Evolutionary conservation across 2,113 vertebrate genomes (phyloP), one percentile per base, ranked within the genome.

Genomic region (Chloropsis cyanopogon): DNA sequence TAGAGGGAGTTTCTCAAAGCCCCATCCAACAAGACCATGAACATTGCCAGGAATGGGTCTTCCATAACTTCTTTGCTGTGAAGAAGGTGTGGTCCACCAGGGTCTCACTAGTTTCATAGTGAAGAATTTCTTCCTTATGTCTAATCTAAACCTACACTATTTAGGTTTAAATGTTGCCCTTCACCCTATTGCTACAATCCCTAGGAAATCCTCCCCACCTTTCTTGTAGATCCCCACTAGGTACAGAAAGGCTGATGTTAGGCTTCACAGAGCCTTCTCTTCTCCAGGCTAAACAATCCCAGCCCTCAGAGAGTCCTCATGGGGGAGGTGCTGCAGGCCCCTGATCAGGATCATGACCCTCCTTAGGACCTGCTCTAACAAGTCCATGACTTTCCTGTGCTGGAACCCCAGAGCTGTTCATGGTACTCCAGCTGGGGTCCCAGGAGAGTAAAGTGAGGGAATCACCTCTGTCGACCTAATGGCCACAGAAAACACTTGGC

Each of bases 401-500:
- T 84, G 68, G 41, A 37, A 42, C 9, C 28, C 20, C 1, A 0
- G 17, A 26, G 6, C 41, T 73, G 24, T 14, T 61, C 8, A 12
- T 20, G 39, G 28, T 8, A 8, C 11, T 82, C 17, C 28, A 56
- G 24, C 6, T 41, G 19, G 53, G 5, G 6, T 63, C 22, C 18
- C 23, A 41, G 26, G 3, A 70, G 39, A 39, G 12, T 1, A 7
- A 8, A 64, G 6, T 5, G n/a, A 25, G 5, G 35, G 26, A 80
- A 81, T 35, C 9, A n/a, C 50, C 18, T 44, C 24, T 13, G 7
- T 50, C 0, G 0, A 23, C 12, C 17, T 52, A 29, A 31, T 46
- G 26, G 13, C 6, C 50, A 19, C 21, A 73, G 31, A 39, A 69
- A 59, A 26, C 0, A 2, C 8, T 16, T 44, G 31, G 7, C 9